These are phyloP conservation scores for Ophioninae sp. DNA, from an alignment of 2,888 invertebrate genomes.

Conservation along the genomic window DNA sequence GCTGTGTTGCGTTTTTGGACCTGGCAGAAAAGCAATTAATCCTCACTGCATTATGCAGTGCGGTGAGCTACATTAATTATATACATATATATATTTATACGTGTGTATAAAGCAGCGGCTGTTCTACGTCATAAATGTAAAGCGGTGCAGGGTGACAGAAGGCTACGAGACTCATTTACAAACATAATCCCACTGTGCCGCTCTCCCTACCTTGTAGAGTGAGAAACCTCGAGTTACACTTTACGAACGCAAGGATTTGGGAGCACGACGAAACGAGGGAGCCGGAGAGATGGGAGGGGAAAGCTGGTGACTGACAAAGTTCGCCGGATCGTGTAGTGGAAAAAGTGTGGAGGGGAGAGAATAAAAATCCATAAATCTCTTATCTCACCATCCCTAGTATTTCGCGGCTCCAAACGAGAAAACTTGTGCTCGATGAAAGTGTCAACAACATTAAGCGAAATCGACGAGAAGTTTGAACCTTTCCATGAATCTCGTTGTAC, in stretches of 20 bases:
- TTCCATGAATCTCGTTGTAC: background rate
- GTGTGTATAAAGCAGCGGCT: conserved; percentile 43
- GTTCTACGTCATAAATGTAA: conserved; percentile 59
- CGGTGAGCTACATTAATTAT: conserved; percentile 19
- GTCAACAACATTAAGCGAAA: conserved; percentile 59
- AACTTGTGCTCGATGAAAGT: conserved; percentile 54
- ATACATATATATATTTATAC: conserved; percentile 1
- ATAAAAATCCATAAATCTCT: conserved; percentile 53
- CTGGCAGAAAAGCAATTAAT: conserved; percentile 60
- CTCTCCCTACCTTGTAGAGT: conserved; percentile 9
- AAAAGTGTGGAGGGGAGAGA: background rate
- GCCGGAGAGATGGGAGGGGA: background rate
- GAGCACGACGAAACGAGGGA: conserved; percentile 32
- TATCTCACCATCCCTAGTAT: conserved; percentile 30
- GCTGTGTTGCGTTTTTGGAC: conserved; percentile 23
- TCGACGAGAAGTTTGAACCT: conserved; percentile 47
- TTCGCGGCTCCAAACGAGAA: conserved; percentile 50
- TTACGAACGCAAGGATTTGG: conserved; percentile 49
- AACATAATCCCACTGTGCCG: conserved; percentile 49
- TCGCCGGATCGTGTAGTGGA: background rate
- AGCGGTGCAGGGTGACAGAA: conserved; percentile 52
- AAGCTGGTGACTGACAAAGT: background rate
- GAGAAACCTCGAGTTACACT: conserved; percentile 48
- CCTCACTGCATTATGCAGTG: conserved; percentile 58
- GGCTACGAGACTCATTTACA: conserved; percentile 60